Evolutionary conservation across 92 coral and sea anemone species (phyloP).

Genomic region (Epizoanthus stellaris): DNA sequence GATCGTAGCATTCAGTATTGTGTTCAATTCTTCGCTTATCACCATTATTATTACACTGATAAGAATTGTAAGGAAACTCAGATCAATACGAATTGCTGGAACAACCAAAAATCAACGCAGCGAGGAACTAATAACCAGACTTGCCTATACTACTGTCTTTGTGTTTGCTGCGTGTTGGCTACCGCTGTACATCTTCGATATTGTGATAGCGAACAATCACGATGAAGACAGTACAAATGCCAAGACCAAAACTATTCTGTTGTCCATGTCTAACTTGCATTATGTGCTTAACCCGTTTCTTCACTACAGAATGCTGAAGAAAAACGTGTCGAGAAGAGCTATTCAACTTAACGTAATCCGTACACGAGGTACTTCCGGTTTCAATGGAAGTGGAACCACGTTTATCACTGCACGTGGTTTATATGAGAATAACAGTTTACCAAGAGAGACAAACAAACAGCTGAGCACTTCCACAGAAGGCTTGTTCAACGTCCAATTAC

Average conservation of each 20-base stretch:
- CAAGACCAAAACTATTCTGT: background rate
- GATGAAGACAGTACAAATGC: conserved; percentile 4
- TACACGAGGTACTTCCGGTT: background rate
- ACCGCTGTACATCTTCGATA: conserved; percentile 10
- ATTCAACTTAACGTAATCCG: background rate
- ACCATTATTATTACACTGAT: conserved; percentile 3
- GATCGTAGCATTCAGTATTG: conserved; percentile 8
- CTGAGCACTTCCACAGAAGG: too few species aligned
- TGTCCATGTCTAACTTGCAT: conserved; percentile 21
- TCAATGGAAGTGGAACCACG: too few species aligned
- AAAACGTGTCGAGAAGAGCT: background rate
- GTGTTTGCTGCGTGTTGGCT: conserved; percentile 9
- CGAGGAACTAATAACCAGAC: background rate
- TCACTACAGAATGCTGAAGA: conserved; percentile 13
- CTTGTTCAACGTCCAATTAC: too few species aligned
- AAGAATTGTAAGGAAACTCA: conserved; percentile 21
- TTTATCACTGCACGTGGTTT: too few species aligned
- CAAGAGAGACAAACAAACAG: too few species aligned
- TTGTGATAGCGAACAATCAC: background rate
- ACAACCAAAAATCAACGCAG: conserved; percentile 28
- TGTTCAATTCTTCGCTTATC: background rate
- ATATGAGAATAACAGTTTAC: too few species aligned
- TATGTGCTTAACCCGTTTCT: conserved; percentile 19
- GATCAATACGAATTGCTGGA: conserved; percentile 26
- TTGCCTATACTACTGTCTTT: conserved; percentile 14